Evolutionary conservation across 2,797 vertebrate species (phyloP).

Genomic region (Centropyge bicolor): DNA sequence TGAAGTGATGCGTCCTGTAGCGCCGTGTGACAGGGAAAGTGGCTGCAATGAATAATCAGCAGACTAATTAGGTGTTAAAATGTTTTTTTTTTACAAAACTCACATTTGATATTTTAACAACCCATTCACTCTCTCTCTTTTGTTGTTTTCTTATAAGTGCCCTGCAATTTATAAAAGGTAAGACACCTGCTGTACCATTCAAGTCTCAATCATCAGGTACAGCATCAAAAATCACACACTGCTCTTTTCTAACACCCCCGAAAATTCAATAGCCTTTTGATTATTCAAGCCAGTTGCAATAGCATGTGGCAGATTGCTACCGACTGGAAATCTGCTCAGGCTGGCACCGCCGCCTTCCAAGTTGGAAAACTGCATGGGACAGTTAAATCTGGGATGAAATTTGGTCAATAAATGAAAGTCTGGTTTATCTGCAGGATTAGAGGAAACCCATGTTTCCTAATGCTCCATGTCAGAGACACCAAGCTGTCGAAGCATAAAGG

Average conservation of each 20-base stretch:
- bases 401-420: constrained; percentile 30
- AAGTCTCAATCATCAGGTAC: background rate
- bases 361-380: constrained; percentile 20
- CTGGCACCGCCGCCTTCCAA: constrained; percentile 37
- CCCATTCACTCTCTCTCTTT: background rate
- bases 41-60: background rate
- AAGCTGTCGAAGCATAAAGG: background rate
- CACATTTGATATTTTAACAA: background rate
- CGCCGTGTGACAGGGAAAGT: background rate
- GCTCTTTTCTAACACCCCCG: constrained; percentile 1
- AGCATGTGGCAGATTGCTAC: constrained; percentile 43
- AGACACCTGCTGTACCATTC: background rate
- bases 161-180: background rate
- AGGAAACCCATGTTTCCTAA: constrained; percentile 5
- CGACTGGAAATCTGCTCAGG: constrained; percentile 50
- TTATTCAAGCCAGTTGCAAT: constrained; percentile 15
- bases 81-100: background rate
- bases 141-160: background rate
- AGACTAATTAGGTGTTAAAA: background rate
- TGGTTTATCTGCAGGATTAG: constrained; percentile 33
- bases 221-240: background rate
- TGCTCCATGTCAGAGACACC: background rate
- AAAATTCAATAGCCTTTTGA: background rate
- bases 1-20: background rate
- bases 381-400: constrained; percentile 29